phyloP scores from a whole-genome alignment of 2,113 vertebrate genomes.

The Petaurus breviceps region DNA sequence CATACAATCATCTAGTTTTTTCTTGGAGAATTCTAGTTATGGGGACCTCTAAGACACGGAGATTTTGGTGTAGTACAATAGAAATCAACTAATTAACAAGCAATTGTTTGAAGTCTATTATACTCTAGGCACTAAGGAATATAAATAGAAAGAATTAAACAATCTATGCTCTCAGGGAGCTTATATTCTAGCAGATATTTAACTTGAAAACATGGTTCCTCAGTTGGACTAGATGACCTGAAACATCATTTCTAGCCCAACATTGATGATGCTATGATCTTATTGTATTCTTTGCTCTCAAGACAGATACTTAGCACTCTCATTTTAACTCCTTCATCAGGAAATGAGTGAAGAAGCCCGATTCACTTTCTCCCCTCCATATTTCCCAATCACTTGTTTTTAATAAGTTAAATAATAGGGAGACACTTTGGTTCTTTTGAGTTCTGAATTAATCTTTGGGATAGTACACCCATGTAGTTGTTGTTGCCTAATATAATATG shows the following conservation, averaged over 20 bases:
- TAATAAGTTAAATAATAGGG: too few species aligned
- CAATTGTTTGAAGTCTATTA: not conserved
- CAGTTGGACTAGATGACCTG: not conserved
- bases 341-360: not conserved
- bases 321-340: not conserved
- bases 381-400: too few species aligned
- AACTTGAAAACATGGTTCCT: not conserved
- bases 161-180: not conserved
- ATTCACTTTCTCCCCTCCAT: not conserved
- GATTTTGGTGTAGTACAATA: not conserved
- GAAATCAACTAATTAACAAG: not conserved
- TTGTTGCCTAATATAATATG: not conserved
- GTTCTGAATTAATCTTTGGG: not conserved
- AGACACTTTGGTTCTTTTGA: not conserved
- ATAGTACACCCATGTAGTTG: not conserved
- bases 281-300: not conserved
- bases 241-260: not conserved
- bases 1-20: not conserved
- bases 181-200: not conserved
- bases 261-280: not conserved
- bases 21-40: not conserved
- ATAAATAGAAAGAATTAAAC: not conserved
- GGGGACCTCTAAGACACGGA: not conserved
- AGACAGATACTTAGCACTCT: fast-evolving
- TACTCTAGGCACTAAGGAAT: not conserved